phyloP scores from a whole-genome alignment of 2,888 invertebrate genomes.

The Eupeodes latifasciatus region DNA sequence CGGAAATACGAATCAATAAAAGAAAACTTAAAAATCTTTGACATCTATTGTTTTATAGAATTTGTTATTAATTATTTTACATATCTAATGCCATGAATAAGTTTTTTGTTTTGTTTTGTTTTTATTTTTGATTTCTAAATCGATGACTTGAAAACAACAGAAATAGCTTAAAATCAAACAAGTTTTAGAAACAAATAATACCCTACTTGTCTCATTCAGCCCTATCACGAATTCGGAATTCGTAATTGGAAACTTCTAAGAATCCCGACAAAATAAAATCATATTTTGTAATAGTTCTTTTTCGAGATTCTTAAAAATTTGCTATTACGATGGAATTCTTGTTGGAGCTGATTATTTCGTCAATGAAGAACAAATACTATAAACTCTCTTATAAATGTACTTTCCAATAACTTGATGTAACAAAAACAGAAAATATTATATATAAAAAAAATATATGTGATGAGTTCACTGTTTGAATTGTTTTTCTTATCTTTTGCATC shows the following conservation, averaged over 20 bases:
- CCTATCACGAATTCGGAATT: too few relatives aligned
- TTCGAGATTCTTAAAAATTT: too few relatives aligned
- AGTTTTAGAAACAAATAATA: conserved; percentile 8
- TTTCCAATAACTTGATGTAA: conserved; percentile 48
- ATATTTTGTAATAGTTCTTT: too few relatives aligned
- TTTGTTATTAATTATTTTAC: conserved; percentile 51
- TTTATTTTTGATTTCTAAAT: conserved; percentile 38
- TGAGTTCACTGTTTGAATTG: conserved; percentile 38
- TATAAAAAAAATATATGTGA: conserved; percentile 42
- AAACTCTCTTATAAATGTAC: conserved; percentile 55
- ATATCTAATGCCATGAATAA: conserved; percentile 47
- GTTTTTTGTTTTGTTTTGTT: neutral
- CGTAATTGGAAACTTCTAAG: too few relatives aligned
- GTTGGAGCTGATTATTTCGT: neutral
- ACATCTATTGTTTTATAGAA: conserved; percentile 58
- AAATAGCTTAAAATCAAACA: conserved; percentile 20
- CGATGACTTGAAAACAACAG: conserved; percentile 24
- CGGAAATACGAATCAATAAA: conserved; percentile 28
- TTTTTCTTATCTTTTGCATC: neutral
- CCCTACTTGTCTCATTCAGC: neutral
- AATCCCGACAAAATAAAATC: too few relatives aligned
- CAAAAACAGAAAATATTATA: conserved; percentile 38
- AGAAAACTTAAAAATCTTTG: conserved; percentile 62
- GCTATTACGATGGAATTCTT: too few relatives aligned
- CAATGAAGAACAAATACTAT: conserved; percentile 61